Percentiles rank a stretch among this genome's conserved stretches.
Evolutionary conservation across 2,113 vertebrate species (phyloP).

Genomic region (Ptychochromis oligacanthus): DNA sequence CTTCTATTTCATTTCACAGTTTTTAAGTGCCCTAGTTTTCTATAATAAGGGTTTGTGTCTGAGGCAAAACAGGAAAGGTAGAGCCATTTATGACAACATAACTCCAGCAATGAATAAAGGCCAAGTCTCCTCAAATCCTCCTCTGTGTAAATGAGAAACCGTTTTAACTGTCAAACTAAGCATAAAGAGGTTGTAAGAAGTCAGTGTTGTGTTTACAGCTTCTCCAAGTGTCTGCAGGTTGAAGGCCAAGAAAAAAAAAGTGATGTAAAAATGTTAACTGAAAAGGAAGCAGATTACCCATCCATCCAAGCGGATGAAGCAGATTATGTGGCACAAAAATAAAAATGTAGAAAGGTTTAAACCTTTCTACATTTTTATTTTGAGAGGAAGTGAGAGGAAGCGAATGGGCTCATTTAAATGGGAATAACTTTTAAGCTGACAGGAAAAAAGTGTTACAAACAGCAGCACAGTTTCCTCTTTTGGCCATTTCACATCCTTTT

Average conservation of each 20-base stretch:
- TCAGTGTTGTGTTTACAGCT: neutral
- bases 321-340: neutral
- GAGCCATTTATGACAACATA: too few relatives aligned
- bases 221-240: too few relatives aligned
- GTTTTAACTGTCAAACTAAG: neutral
- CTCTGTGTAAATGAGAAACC: too few relatives aligned
- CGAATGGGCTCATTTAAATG: neutral
- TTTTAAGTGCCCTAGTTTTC: neutral
- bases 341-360: neutral
- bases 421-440: neutral
- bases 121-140: neutral
- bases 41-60: too few relatives aligned
- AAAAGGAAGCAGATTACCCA: neutral
- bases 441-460: neutral
- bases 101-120: neutral
- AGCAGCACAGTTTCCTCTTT: conserved; percentile 62
- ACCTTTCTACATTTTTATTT: too few relatives aligned
- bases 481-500: conserved; percentile 60
- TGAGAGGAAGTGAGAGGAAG: too few relatives aligned
- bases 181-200: neutral
- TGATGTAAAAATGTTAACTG: neutral
- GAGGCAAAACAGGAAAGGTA: too few relatives aligned
- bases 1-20: neutral
- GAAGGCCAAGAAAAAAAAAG: neutral
- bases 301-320: too few relatives aligned